Percentiles rank a stretch among this genome's conserved stretches.
Evolutionary conservation across 2,888 invertebrate species (phyloP).

Genomic region (Ochropleura leucogaster): DNA sequence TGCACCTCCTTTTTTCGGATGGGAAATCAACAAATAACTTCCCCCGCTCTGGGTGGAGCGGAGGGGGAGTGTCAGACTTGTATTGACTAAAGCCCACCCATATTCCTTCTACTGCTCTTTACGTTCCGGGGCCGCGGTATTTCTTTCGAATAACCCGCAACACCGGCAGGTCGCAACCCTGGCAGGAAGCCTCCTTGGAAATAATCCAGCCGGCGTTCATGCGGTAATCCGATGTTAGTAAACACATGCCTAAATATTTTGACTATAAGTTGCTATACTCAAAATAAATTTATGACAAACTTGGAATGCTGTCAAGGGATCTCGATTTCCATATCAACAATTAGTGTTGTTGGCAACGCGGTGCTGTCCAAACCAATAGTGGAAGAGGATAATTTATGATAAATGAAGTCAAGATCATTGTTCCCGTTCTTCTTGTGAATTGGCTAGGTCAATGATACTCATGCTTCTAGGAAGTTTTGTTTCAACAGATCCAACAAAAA

Average conservation of each 20-base stretch:
- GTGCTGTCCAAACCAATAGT: conserved; percentile 42
- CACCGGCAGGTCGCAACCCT: too few species aligned
- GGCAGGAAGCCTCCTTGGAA: too few species aligned
- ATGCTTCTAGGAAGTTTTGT: conserved; percentile 7
- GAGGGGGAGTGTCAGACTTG: too few species aligned
- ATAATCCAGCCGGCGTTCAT: too few species aligned
- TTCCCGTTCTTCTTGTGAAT: conserved; percentile 25
- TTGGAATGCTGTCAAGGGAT: conserved; percentile 58
- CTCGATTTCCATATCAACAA: conserved; percentile 41
- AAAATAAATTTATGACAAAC: conserved; percentile 37
- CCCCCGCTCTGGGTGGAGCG: too few species aligned
- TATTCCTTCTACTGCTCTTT: too few species aligned
- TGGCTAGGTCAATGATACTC: conserved; percentile 28
- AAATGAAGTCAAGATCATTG: conserved; percentile 52
- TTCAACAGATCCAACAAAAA: background rate
- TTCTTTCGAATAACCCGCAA: too few species aligned
- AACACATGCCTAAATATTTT: conserved; percentile 25
- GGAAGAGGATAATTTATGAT: conserved; percentile 49
- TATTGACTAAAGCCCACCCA: too few species aligned
- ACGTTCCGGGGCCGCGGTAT: too few species aligned
- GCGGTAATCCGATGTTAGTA: background rate
- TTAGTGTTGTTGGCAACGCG: conserved; percentile 51
- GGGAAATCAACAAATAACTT: too few species aligned
- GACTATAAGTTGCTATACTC: conserved; percentile 23
- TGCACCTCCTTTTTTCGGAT: too few species aligned